Conservation (phyloP, 2,797 vertebrate genomes). For the Acanthis flammea region DNA sequence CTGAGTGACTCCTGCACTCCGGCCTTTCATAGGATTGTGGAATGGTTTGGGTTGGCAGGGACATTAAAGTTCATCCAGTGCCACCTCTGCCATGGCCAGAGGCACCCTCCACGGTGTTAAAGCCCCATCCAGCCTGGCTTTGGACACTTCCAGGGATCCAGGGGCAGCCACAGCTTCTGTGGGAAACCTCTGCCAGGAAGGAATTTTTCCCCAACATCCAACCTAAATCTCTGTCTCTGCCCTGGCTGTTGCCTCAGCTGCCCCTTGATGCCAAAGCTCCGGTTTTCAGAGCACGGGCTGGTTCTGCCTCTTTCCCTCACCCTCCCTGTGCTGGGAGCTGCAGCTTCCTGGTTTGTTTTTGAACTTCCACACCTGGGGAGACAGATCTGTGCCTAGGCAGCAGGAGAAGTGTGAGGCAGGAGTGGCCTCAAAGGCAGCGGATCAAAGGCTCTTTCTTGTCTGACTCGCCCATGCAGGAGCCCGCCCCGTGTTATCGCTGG, state of each 20-base stretch:
- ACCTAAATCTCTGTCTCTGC: background rate
- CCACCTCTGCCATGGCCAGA: background rate
- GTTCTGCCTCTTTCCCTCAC: background rate
- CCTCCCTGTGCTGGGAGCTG: background rate
- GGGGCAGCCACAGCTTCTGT: background rate
- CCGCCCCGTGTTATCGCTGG: background rate
- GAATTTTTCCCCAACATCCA: background rate
- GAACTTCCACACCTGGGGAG: background rate
- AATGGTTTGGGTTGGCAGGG: background rate
- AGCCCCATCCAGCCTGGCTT: fast-evolving
- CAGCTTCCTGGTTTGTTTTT: background rate
- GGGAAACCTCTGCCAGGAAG: background rate
- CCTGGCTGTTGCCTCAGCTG: background rate
- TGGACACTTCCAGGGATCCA: background rate
- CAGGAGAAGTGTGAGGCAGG: background rate
- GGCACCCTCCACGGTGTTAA: background rate
- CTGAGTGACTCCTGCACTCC: background rate
- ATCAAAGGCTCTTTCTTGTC: slow-evolving; percentile 50
- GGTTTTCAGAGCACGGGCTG: fast-evolving
- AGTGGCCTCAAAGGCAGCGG: background rate
- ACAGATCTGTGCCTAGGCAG: background rate
- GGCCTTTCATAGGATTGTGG: background rate
- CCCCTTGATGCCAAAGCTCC: background rate
- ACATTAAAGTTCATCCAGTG: fast-evolving
- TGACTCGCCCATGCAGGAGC: background rate